A percentile compares a stretch with the other conserved stretches of the same genome.
Evolutionary conservation across 2,797 vertebrate species (phyloP).

Genomic region (Heterohyrax brucei): DNA sequence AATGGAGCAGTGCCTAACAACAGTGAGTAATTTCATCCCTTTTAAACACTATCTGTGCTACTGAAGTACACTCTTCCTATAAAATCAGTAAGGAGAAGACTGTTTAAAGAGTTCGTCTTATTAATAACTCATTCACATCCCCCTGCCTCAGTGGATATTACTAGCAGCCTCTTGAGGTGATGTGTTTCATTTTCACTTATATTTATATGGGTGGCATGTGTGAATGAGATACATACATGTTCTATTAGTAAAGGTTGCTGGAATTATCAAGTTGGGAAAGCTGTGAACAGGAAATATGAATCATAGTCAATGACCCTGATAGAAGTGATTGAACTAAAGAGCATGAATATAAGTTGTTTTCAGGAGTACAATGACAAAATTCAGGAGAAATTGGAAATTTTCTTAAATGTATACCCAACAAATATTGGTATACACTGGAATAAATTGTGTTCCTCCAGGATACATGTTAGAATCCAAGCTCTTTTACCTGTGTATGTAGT

Average conservation of each 20-base stretch:
- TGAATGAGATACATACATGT: not conserved
- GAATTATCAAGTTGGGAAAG: conserved; percentile 20
- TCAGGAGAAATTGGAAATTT: conserved; percentile 53
- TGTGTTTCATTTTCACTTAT: not conserved
- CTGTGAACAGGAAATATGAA: not conserved
- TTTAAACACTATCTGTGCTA: not conserved
- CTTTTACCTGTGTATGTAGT: not conserved
- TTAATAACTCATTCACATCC: not conserved
- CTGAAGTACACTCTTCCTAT: not conserved
- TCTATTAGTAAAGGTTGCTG: not conserved
- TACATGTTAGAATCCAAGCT: not conserved
- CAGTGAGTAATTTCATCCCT: too few species aligned
- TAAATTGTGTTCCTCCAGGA: not conserved
- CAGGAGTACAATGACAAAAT: conserved; percentile 28
- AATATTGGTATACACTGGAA: not conserved
- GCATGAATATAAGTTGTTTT: not conserved
- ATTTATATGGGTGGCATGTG: not conserved
- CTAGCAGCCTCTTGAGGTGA: not conserved
- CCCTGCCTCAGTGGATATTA: not conserved
- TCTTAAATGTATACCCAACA: conserved; percentile 19
- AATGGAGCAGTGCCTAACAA: too few species aligned
- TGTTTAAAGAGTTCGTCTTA: conserved; percentile 3
- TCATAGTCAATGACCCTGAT: not conserved
- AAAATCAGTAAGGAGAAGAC: not conserved
- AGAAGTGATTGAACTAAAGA: conserved; percentile 26